Evolutionary conservation across 2,113 vertebrate genomes (phyloP).

Genomic region (Pygoscelis antarcticus): DNA sequence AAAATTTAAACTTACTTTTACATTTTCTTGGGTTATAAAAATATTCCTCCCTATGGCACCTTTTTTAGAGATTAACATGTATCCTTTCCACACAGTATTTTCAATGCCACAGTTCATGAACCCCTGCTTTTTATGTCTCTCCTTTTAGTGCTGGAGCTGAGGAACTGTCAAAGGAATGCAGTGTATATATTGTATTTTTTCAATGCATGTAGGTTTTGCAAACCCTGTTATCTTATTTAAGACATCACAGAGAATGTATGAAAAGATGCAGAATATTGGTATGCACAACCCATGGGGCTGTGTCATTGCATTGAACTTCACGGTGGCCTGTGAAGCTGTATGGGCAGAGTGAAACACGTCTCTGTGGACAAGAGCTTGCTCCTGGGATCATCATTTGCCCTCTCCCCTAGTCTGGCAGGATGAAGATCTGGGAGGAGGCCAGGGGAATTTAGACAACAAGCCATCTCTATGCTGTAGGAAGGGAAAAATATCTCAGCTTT

Average conservation of each 20-base stretch:
- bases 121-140: background rate
- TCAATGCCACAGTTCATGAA: background rate
- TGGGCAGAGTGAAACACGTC: accelerated
- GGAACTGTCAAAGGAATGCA: background rate
- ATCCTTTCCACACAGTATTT: background rate
- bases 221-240: background rate
- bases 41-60: background rate
- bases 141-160: background rate
- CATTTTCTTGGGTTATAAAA: conserved; percentile 60
- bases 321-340: background rate
- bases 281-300: background rate
- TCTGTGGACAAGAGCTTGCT: background rate
- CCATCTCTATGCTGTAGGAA: background rate
- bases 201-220: background rate
- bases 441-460: background rate
- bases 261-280: background rate
- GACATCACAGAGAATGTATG: background rate
- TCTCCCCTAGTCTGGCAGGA: background rate
- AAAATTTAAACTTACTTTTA: conserved; percentile 49
- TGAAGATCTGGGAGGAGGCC: background rate
- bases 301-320: background rate
- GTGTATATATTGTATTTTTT: background rate
- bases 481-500: background rate
- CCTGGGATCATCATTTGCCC: background rate
- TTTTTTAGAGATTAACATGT: conserved; percentile 47